Evolutionary conservation across 2,888 invertebrate species (phyloP).

Genomic region (Apamea crenata): DNA sequence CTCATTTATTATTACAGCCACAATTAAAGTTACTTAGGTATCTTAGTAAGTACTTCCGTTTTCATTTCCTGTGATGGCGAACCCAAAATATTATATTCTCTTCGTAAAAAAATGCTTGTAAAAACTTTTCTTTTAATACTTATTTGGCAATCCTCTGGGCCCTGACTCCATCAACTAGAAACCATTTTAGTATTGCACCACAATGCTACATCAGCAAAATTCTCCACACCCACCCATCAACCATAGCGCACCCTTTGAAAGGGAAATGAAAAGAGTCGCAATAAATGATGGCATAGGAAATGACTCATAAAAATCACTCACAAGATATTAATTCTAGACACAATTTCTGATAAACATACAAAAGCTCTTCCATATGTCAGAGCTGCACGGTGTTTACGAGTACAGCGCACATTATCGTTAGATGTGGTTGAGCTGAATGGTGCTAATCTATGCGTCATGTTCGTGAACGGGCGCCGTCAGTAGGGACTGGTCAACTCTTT

Average conservation of each 20-base stretch:
- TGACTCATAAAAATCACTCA: background rate
- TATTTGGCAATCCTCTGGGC: background rate
- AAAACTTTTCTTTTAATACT: background rate
- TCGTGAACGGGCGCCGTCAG: no score
- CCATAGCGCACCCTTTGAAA: background rate
- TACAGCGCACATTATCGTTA: background rate
- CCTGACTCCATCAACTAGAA: background rate
- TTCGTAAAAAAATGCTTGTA: background rate
- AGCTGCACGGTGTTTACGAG: background rate
- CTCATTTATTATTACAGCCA: background rate
- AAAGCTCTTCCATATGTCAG: background rate
- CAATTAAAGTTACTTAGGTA: slow-evolving; percentile 6
- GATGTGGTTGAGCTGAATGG: no score
- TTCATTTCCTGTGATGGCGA: slow-evolving; percentile 17
- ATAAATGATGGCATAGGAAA: background rate
- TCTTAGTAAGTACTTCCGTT: slow-evolving; percentile 24
- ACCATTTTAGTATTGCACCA: background rate
- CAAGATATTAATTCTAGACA: background rate
- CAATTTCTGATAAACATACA: background rate
- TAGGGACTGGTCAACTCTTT: no score
- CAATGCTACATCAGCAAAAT: background rate
- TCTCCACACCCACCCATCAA: no score
- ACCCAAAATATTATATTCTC: slow-evolving; percentile 6
- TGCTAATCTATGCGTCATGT: no score
- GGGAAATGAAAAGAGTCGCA: background rate